Evolutionary conservation across 2,113 vertebrate genomes (phyloP).

Genomic region (Coptodon bakossiorum): DNA sequence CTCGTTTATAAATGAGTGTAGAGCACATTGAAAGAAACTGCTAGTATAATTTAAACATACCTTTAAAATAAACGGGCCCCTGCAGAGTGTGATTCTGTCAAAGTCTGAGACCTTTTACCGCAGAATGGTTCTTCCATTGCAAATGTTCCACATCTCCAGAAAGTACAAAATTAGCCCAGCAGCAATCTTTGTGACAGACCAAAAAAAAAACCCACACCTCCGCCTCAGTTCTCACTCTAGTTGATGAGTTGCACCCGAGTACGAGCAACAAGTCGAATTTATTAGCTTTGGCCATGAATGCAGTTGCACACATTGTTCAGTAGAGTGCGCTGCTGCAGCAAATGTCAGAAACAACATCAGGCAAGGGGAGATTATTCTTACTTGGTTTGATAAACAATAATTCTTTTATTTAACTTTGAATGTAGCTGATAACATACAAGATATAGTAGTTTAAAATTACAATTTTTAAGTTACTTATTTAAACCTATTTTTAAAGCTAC

Average conservation of each 20-base stretch:
- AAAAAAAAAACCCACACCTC: background rate
- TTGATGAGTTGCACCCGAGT: background rate
- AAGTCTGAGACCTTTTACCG: background rate
- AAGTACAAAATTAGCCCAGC: background rate
- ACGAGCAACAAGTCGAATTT: background rate
- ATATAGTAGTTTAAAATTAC: background rate
- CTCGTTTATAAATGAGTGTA: background rate
- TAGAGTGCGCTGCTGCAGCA: slow-evolving; percentile 4
- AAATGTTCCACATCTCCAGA: background rate
- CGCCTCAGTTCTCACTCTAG: background rate
- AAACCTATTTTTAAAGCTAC: background rate
- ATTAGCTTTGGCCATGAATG: background rate
- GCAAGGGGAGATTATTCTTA: fast-evolving
- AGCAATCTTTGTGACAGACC: background rate
- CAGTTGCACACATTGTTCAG: background rate
- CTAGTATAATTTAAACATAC: background rate
- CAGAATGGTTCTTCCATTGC: background rate
- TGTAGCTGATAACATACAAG: background rate
- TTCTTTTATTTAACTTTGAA: background rate
- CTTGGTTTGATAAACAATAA: background rate
- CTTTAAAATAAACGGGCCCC: background rate
- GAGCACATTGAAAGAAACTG: background rate
- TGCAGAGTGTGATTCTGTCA: background rate
- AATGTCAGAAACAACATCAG: background rate
- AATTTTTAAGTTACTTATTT: background rate